Evolutionary conservation across 2,113 vertebrate genomes (phyloP).

Genomic region (Sminthopsis crassicaudata): DNA sequence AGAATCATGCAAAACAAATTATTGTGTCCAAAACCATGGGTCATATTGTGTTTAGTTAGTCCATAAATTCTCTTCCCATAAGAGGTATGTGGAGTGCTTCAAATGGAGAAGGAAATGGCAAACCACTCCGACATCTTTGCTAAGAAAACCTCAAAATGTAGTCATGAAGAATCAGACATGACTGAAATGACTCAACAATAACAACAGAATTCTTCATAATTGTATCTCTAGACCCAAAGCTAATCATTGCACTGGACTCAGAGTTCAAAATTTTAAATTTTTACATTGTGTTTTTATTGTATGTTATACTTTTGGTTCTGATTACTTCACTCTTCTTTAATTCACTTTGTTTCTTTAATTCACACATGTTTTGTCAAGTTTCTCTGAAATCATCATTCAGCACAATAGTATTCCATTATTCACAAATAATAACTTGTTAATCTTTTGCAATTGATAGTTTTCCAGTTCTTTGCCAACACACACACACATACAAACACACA

Average conservation of each 20-base stretch:
- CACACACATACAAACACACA: neutral
- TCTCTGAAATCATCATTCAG: neutral
- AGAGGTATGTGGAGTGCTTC: neutral
- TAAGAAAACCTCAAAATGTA: neutral
- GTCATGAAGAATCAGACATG: neutral
- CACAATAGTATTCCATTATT: neutral
- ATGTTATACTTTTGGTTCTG: neutral
- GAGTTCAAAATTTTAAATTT: neutral
- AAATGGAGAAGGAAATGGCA: neutral
- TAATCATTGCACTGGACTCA: neutral
- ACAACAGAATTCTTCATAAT: neutral
- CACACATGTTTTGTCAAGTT: neutral
- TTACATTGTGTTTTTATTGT: neutral
- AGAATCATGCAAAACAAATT: neutral
- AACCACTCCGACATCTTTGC: neutral
- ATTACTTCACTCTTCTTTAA: neutral
- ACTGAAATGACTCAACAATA: neutral
- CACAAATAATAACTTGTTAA: neutral
- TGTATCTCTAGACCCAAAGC: neutral
- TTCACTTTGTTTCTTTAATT: neutral
- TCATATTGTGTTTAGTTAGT: neutral
- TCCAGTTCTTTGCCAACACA: neutral
- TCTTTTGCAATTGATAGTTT: neutral
- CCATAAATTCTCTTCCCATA: neutral
- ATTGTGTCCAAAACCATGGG: neutral